A percentile compares a stretch with the other conserved stretches of the same genome.
phyloP scores from a whole-genome alignment of 2,888 invertebrate genomes.

The Fabriciana adippe region DNA sequence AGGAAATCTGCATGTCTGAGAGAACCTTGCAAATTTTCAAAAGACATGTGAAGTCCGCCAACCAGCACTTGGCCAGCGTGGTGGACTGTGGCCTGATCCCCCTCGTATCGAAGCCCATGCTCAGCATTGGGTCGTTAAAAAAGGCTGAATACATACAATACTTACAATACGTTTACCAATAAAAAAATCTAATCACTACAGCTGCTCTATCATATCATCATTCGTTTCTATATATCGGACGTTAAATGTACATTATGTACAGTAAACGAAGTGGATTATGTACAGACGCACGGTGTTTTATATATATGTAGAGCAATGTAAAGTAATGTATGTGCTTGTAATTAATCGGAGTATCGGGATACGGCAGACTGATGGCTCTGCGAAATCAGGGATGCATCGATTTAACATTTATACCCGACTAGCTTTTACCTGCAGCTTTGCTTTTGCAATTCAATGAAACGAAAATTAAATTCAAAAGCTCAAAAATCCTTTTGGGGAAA shows the following conservation, averaged over 20 bases:
- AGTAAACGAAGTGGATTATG: background rate
- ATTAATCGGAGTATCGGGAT: constrained; percentile 45
- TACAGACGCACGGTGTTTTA: constrained; percentile 4
- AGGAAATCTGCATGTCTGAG: too few relatives aligned
- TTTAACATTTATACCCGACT: constrained; percentile 22
- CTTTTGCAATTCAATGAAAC: constrained; percentile 16
- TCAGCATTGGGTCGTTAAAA: too few relatives aligned
- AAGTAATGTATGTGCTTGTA: constrained; percentile 37
- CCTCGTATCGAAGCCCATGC: too few relatives aligned
- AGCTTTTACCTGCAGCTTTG: constrained; percentile 15
- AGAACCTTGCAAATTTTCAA: too few relatives aligned
- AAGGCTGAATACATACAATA: too few relatives aligned
- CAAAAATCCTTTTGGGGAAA: background rate
- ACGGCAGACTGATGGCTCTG: constrained; percentile 44
- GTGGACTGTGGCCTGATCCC: too few relatives aligned
- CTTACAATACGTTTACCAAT: too few relatives aligned
- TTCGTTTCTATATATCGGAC: too few relatives aligned
- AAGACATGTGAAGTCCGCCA: too few relatives aligned
- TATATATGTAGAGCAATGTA: constrained; percentile 22
- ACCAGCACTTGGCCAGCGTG: too few relatives aligned
- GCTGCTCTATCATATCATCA: too few relatives aligned
- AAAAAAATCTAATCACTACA: too few relatives aligned
- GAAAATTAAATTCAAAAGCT: constrained; percentile 14
- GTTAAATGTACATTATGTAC: background rate
- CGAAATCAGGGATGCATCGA: constrained; percentile 42